phyloP scores from a whole-genome alignment of 2,888 invertebrate genomes.

The Diploptera punctata region DNA sequence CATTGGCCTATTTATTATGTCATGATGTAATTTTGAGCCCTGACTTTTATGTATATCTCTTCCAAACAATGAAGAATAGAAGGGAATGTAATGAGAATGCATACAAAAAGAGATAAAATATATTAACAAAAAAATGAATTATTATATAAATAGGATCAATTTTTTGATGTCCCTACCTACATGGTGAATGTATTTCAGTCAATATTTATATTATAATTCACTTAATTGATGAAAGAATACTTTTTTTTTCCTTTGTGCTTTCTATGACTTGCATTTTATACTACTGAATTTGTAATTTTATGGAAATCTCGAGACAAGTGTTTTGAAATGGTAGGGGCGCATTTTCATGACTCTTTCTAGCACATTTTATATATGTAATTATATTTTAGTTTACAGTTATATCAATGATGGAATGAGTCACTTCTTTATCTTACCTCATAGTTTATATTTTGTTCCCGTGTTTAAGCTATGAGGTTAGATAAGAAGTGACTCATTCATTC shows the following conservation, averaged over 20 bases:
- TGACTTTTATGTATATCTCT: not conserved
- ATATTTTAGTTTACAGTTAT: no score
- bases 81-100: not conserved
- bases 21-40: not conserved
- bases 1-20: not conserved
- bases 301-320: not conserved
- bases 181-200: slow-evolving; percentile 22
- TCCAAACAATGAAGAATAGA: no score
- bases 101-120: not conserved
- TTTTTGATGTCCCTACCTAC: slow-evolving; percentile 21
- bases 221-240: not conserved
- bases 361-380: no score
- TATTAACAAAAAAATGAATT: not conserved
- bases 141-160: slow-evolving; percentile 12
- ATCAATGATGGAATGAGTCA: no score
- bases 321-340: not conserved
- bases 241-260: slow-evolving; percentile 16
- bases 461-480: no score
- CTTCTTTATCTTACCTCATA: no score
- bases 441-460: no score
- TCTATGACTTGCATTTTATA: slow-evolving; percentile 28
- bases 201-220: slow-evolving; percentile 14
- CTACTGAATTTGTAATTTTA: not conserved
- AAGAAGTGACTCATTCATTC: no score
- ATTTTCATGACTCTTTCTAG: slow-evolving; percentile 5